Conservation (phyloP, 1,140 invertebrate species). For the Eumeta japonica region DNA sequence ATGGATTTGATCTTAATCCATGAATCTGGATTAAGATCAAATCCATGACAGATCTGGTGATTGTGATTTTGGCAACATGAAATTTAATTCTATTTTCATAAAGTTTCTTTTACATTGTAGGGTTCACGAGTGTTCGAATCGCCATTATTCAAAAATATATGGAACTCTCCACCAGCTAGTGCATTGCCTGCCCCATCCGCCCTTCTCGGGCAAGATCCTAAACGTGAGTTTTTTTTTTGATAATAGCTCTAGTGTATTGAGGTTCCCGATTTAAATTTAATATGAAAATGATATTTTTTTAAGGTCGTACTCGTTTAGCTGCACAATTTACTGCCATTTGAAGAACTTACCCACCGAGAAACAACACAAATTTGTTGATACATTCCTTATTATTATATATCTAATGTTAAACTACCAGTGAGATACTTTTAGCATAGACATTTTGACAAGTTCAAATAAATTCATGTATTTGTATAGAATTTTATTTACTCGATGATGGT, state of each 20-base stretch:
- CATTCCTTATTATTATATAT: slow-evolving; percentile 28
- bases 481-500: too few species aligned
- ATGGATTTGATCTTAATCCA: too few species aligned
- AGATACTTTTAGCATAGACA: too few species aligned
- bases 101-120: slow-evolving; percentile 27
- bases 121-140: slow-evolving; percentile 49
- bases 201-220: slow-evolving; percentile 33
- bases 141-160: slow-evolving; percentile 34
- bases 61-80: too few species aligned
- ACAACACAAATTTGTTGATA: too few species aligned
- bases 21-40: too few species aligned
- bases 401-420: too few species aligned
- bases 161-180: slow-evolving; percentile 51
- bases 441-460: too few species aligned
- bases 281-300: slow-evolving; percentile 8
- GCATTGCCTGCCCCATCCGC: slow-evolving; percentile 40
- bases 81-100: too few species aligned
- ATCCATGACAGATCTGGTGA: too few species aligned
- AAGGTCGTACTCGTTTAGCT: slow-evolving; percentile 51
- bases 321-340: slow-evolving; percentile 50
- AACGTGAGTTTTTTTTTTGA: slow-evolving; percentile 27
- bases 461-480: too few species aligned
- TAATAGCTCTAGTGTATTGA: background rate
- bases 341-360: slow-evolving; percentile 20
- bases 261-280: background rate